A percentile compares a stretch with the other conserved stretches of the same genome.
phyloP scores from a whole-genome alignment of 2,888 invertebrate species.

The Eilema sororculum region DNA sequence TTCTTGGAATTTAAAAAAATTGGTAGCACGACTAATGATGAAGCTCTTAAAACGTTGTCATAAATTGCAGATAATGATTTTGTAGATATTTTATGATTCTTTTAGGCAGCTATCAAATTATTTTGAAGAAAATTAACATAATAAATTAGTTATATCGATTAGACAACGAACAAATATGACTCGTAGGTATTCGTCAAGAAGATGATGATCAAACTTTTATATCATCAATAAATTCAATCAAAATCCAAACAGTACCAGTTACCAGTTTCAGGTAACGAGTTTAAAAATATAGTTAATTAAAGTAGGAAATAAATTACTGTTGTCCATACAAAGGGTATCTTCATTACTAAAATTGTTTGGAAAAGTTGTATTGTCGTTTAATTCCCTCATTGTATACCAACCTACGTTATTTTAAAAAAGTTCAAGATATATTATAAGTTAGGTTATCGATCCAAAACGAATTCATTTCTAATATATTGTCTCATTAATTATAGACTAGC shows the following conservation, averaged over 20 bases:
- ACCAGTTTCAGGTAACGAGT: background rate
- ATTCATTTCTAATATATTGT: conserved; percentile 73
- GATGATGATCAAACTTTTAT: conserved; percentile 38
- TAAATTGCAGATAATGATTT: conserved; percentile 26
- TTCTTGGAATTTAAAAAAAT: conserved; percentile 19
- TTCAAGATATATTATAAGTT: conserved; percentile 61
- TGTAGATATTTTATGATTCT: conserved; percentile 20
- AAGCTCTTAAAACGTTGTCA: conserved; percentile 27
- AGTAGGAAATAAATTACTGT: background rate
- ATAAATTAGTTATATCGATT: conserved; percentile 36
- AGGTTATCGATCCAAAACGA: conserved; percentile 71
- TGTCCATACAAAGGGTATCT: background rate
- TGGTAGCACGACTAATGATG: conserved; percentile 28
- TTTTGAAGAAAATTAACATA: conserved; percentile 38
- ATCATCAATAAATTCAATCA: conserved; percentile 39
- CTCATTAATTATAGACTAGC: conserved; percentile 74
- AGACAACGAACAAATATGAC: conserved; percentile 37
- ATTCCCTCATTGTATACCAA: conserved; percentile 43
- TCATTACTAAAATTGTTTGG: conserved; percentile 37
- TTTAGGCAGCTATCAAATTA: conserved; percentile 22
- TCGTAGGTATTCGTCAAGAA: conserved; percentile 34
- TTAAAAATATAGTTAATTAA: background rate
- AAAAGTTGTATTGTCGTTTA: conserved; percentile 39
- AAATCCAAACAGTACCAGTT: conserved; percentile 16
- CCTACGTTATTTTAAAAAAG: conserved; percentile 48